Conservation (phyloP, 2,113 vertebrate species). For the Crotalus helleri region DNA sequence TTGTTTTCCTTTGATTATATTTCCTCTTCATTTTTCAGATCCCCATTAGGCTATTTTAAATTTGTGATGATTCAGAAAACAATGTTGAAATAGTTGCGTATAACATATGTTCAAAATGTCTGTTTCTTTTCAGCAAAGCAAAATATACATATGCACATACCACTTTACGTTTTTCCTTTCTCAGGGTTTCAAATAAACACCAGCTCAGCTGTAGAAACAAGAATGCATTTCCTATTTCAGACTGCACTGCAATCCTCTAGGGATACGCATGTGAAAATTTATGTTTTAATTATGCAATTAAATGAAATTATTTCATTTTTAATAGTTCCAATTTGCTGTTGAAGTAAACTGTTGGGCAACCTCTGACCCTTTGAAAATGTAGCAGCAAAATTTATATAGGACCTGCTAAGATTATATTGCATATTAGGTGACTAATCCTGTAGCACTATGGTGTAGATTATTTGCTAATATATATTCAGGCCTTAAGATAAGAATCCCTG, state of each 20-base stretch:
- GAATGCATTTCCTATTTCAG: conserved; percentile 11
- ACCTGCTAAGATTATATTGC: neutral
- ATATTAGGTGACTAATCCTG: neutral
- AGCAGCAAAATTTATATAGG: neutral
- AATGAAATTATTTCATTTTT: conserved; percentile 24
- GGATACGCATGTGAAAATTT: conserved; percentile 12
- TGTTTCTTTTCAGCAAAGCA: neutral
- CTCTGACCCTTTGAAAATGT: neutral
- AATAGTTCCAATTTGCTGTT: neutral
- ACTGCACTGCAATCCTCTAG: neutral
- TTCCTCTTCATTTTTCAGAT: neutral
- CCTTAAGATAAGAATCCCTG: neutral
- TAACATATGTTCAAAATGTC: neutral
- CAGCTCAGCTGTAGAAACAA: accelerated
- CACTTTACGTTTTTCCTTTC: conserved; percentile 6
- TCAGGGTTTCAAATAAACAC: conserved; percentile 34
- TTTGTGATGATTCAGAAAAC: neutral
- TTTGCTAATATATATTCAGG: neutral
- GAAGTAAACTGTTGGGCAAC: neutral
- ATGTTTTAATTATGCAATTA: conserved; percentile 23
- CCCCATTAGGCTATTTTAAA: neutral
- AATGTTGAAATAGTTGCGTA: neutral
- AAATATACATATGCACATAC: neutral
- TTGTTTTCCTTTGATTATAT: neutral
- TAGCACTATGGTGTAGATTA: neutral